A percentile compares a stretch with the other conserved stretches of the same genome.
Evolutionary conservation across 64 coral and sea anemone species (phyloP).

Genomic region (Catalaphyllia jardinei): DNA sequence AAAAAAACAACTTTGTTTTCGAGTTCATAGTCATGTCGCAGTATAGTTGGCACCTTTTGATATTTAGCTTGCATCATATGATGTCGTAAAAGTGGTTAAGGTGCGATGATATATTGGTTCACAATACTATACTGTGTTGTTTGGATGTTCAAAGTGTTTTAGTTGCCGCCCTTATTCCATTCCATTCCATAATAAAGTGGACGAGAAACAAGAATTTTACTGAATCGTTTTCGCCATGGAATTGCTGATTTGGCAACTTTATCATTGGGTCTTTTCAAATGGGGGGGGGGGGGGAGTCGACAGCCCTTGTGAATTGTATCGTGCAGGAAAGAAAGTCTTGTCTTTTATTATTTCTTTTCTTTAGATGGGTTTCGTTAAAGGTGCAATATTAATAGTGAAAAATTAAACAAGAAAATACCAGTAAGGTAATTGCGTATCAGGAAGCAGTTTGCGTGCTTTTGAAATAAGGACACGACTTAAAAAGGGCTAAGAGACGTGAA

Average conservation of each 20-base stretch:
- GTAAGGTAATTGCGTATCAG: conserved; percentile 25
- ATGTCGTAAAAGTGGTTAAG: background rate
- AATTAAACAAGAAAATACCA: conserved; percentile 26
- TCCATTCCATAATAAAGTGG: background rate
- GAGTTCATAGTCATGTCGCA: background rate
- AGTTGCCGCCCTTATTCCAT: background rate
- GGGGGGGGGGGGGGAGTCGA: background rate
- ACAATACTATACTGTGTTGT: background rate
- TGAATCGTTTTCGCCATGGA: too few relatives aligned
- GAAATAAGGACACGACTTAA: background rate
- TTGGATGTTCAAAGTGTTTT: background rate
- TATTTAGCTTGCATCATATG: conserved; percentile 10
- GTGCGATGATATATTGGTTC: background rate
- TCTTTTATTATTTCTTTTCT: background rate
- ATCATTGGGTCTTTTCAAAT: background rate
- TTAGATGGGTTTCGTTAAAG: conserved; percentile 5
- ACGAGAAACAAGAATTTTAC: background rate
- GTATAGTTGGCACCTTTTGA: background rate
- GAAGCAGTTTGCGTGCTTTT: conserved; percentile 30
- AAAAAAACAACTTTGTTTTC: background rate
- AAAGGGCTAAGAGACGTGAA: background rate
- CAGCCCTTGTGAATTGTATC: background rate
- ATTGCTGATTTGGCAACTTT: background rate
- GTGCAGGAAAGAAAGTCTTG: conserved; percentile 7
- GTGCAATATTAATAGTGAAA: conserved; percentile 24